These are phyloP conservation scores for Agelaius phoeniceus DNA, from an alignment of 2,113 vertebrate genomes.

Conservation along the genomic window DNA sequence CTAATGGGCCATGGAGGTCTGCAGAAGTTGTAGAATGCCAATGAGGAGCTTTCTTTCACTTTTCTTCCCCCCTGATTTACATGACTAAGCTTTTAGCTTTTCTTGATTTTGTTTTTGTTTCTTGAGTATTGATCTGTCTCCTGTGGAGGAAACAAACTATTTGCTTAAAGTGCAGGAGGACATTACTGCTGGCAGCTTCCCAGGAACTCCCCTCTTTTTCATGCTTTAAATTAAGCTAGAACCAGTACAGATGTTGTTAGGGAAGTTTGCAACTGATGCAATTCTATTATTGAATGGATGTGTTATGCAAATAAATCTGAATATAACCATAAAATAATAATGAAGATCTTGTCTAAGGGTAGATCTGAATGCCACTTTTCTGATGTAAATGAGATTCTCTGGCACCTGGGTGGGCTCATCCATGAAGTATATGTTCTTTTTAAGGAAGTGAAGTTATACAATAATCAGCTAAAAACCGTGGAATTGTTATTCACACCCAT, in stretches of 20 bases:
- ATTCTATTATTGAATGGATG: neutral
- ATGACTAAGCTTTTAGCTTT: slow-evolving; percentile 74
- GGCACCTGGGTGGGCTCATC: neutral
- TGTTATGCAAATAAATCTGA: neutral
- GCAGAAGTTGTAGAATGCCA: slow-evolving; percentile 65
- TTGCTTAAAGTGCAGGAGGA: slow-evolving; percentile 57
- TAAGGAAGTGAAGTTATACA: neutral
- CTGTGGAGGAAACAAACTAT: slow-evolving; percentile 73
- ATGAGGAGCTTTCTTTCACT: slow-evolving; percentile 67
- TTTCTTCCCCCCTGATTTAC: slow-evolving; percentile 69
- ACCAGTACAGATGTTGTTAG: neutral
- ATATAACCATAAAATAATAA: neutral
- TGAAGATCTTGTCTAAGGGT: neutral
- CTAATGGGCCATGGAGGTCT: slow-evolving; percentile 67
- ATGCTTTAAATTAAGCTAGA: neutral
- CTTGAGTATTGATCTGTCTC: slow-evolving; percentile 69
- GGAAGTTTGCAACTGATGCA: neutral
- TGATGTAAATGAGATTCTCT: neutral
- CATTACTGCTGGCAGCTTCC: slow-evolving; percentile 43
- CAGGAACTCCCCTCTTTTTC: neutral
- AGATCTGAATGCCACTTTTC: neutral
- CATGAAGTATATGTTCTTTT: neutral
- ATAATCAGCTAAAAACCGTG: fast-evolving
- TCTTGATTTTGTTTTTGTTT: slow-evolving; percentile 70
- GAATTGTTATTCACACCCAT: neutral